Evolutionary conservation across 2,888 invertebrate genomes (phyloP).

Genomic region (Hololepta plana): DNA sequence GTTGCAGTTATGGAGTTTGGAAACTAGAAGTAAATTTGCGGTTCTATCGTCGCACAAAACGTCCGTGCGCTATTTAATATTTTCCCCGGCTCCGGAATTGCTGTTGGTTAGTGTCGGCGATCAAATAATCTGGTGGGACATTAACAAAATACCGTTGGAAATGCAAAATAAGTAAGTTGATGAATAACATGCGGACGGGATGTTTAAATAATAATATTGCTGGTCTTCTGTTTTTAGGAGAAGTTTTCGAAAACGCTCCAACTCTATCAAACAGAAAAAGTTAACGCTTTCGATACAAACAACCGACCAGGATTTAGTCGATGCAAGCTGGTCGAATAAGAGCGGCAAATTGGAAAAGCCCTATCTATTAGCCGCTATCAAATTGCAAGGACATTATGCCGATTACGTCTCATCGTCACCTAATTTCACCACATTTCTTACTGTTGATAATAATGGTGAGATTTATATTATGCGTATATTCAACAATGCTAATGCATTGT

Average conservation of each 20-base stretch:
- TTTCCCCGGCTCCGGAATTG: constrained; percentile 32
- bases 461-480: constrained; percentile 37
- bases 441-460: constrained; percentile 39
- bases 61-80: constrained; percentile 32
- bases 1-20: constrained; percentile 2
- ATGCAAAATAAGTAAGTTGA: constrained; percentile 5
- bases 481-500: too few species aligned
- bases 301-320: constrained; percentile 4
- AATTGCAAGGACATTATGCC: constrained; percentile 22
- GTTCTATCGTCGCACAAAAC: constrained; percentile 17
- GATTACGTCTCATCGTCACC: constrained; percentile 20
- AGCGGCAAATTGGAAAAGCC: constrained; percentile 11
- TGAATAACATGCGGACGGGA: background rate
- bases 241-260: constrained; percentile 11
- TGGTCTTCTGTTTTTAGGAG: constrained; percentile 2
- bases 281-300: constrained; percentile 4
- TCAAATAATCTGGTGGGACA: constrained; percentile 41
- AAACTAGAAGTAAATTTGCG: background rate
- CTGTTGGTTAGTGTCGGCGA: constrained; percentile 36
- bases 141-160: constrained; percentile 12
- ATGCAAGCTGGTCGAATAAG: constrained; percentile 6
- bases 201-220: background rate
- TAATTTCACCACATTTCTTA: constrained; percentile 37
- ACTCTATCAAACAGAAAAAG: constrained; percentile 9
- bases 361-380: constrained; percentile 23